Base-by-base conservation (phyloP, 30 jellyfish, hydroid and myxozoan genomes). In the Hydractinia symbiolongicarpus region DNA sequence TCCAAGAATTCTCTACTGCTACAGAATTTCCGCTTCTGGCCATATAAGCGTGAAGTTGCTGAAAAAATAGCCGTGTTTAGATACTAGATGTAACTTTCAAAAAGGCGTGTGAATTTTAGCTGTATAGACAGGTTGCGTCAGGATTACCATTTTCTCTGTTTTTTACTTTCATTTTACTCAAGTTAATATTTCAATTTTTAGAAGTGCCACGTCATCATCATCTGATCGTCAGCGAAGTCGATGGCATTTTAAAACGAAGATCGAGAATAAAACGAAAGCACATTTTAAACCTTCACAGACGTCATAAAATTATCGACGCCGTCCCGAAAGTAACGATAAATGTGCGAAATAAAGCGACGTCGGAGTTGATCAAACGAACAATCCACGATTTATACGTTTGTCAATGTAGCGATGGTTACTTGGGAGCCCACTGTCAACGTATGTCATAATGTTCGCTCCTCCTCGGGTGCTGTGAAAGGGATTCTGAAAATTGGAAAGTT, bases 361-460 rank as follows among this genome's bases (percentile, higher is more conserved):
- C 86, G 9, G 73, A 16, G 11, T 8, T 86, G 54, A 64, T 78
- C 55, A 89, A 89, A 77, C 78, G 96, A 66, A 89, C 95, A 30
- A 8, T 89, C 53, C 96, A 89, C 76, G 91, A 89, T 76, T 61
- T 89, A 78, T 89, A 83, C 73, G 96, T 89, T 62, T 89, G 96
- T 55, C 90, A 89, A 68, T 89, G 96, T 66, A 87, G 83, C 20
- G 62, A 83, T 40, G 96, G 96, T 15, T 89, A 51, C 69, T 53
- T 89, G n/a, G 96, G 96, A 20, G 96, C 96, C 16, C 94, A 83
- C 67, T 89, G 96, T 68, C 94, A 89, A 73, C 96, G 96, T 89
- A 78, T 67, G 96, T 83, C 74, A 64, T 64, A 64, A 64, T 64
- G 74, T 64, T 44, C 74, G 4, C 74, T 64, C 74, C 40, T 44